Percentiles rank a stretch among this genome's conserved stretches.
These are phyloP conservation scores for Ciconia stormi DNA, from an alignment of 2,113 vertebrate species.

Conservation along the genomic window DNA sequence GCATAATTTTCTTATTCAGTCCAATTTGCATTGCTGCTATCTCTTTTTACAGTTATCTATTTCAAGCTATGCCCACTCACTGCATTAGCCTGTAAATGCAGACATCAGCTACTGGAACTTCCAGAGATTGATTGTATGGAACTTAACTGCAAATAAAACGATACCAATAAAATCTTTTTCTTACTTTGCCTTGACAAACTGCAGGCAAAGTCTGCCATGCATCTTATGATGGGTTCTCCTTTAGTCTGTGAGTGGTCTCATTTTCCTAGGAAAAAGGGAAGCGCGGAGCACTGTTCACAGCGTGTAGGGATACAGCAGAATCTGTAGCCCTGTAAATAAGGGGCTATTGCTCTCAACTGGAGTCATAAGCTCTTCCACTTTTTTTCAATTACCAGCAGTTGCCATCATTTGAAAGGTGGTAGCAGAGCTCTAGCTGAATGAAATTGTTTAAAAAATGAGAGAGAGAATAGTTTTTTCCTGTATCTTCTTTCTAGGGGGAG, in stretches of 20 bases:
- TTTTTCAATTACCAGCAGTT: neutral
- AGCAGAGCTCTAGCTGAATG: neutral
- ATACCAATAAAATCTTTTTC: constrained; percentile 56
- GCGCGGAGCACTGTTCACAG: neutral
- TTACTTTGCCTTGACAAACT: constrained; percentile 35
- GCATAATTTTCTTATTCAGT: constrained; percentile 34
- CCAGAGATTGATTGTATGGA: constrained; percentile 50
- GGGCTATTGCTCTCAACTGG: neutral
- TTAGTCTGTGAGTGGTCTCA: neutral
- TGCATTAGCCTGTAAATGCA: constrained; percentile 25
- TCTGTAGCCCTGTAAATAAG: neutral
- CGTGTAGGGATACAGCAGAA: neutral
- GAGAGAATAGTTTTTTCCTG: neutral
- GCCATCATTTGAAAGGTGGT: neutral
- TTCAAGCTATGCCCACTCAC: neutral
- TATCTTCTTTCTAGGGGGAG: neutral
- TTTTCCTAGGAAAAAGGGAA: neutral
- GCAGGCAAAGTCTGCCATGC: neutral
- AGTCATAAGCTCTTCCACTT: neutral
- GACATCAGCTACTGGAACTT: constrained; percentile 35
- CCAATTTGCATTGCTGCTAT: constrained; percentile 45
- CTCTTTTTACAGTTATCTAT: constrained; percentile 8
- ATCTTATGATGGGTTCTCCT: neutral
- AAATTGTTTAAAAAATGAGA: neutral
- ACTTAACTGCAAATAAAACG: constrained; percentile 60